These are phyloP conservation scores for Rhamnusium bicolor DNA, from an alignment of 2,888 invertebrate genomes.

Conservation along the genomic window DNA sequence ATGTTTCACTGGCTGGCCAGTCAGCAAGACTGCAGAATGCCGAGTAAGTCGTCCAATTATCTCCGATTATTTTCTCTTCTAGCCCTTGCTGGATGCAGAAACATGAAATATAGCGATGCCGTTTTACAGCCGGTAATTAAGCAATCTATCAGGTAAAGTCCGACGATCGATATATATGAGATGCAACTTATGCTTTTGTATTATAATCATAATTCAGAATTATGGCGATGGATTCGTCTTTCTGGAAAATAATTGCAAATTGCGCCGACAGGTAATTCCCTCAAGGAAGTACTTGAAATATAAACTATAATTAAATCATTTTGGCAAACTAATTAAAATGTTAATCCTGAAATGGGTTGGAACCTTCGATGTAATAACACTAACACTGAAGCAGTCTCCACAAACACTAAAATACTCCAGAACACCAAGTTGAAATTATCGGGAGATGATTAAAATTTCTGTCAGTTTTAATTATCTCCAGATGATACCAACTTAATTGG, in stretches of 20 bases:
- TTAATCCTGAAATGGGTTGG: no score
- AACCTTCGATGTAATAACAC: no score
- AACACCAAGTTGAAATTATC: no score
- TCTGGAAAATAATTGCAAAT: not conserved
- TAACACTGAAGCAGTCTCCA: no score
- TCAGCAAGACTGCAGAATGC: slow-evolving; percentile 53
- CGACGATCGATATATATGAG: slow-evolving; percentile 54
- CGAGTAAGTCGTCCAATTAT: slow-evolving; percentile 67
- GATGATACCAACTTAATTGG: no score
- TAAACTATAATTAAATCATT: not conserved
- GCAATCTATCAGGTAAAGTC: slow-evolving; percentile 68
- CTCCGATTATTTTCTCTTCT: slow-evolving; percentile 67
- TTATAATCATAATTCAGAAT: slow-evolving; percentile 47
- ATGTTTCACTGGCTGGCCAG: slow-evolving; percentile 48
- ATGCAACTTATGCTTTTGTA: slow-evolving; percentile 52
- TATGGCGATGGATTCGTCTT: slow-evolving; percentile 25
- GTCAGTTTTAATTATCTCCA: no score
- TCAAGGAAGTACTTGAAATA: not conserved
- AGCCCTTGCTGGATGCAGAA: slow-evolving; percentile 55
- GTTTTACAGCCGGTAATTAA: slow-evolving; percentile 67
- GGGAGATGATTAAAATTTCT: no score
- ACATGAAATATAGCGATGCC: slow-evolving; percentile 66
- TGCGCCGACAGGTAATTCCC: not conserved
- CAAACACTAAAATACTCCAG: no score
- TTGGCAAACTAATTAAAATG: no score